Evolutionary conservation across 2,113 vertebrate genomes (phyloP).

Genomic region (Ceratotherium simum): DNA sequence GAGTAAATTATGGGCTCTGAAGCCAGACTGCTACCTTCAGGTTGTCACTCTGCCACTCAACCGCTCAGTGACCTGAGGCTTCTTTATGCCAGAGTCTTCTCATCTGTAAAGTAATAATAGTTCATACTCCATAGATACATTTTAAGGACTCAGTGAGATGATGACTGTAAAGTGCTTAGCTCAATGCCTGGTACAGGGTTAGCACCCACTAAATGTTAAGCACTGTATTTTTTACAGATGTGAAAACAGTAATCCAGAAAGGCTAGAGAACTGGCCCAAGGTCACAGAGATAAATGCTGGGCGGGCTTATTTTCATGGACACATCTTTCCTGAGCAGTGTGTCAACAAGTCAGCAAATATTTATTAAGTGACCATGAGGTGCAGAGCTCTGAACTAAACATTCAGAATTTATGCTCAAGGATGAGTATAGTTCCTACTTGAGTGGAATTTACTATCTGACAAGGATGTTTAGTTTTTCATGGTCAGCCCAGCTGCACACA

Average conservation of each 20-base stretch:
- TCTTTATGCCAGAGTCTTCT: background rate
- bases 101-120: background rate
- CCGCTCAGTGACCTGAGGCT: background rate
- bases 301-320: conserved; percentile 53
- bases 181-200: conserved; percentile 29
- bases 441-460: conserved; percentile 72
- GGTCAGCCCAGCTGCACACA: conserved; percentile 30
- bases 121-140: background rate
- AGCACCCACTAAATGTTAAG: conserved; percentile 63
- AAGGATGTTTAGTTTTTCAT: conserved; percentile 70
- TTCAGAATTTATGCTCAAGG: conserved; percentile 74
- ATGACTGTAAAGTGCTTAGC: background rate
- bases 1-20: background rate
- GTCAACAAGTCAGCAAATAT: conserved; percentile 77
- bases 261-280: background rate
- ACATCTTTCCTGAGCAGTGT: conserved; percentile 29
- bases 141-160: conserved; percentile 9
- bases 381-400: conserved; percentile 60
- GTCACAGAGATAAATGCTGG: conserved; percentile 54
- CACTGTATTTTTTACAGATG: conserved; percentile 68
- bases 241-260: conserved; percentile 65
- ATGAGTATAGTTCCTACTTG: conserved; percentile 35
- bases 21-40: background rate
- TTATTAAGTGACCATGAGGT: conserved; percentile 71
- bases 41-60: background rate